These are phyloP conservation scores for Helarctos malayanus DNA, from an alignment of 2,797 vertebrate genomes.

Conservation along the genomic window DNA sequence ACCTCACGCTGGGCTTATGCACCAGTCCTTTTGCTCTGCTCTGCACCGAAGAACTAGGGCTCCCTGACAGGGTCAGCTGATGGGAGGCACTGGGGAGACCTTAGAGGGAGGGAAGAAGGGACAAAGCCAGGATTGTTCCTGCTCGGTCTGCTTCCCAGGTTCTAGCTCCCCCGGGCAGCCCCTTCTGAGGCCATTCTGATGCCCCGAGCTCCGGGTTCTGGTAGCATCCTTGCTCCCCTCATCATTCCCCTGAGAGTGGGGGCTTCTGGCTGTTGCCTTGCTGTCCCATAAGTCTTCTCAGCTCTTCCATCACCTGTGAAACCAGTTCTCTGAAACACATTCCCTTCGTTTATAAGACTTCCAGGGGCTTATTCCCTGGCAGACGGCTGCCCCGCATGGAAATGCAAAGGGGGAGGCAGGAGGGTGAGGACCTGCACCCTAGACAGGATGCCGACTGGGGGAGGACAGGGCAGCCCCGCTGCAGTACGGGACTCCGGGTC, in stretches of 20 bases:
- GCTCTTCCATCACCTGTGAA: not conserved
- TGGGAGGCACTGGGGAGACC: not conserved
- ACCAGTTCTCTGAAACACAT: not conserved
- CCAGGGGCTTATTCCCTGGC: too few relatives aligned
- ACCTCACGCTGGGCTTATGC: not conserved
- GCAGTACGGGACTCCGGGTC: not conserved
- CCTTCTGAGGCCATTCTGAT: not conserved
- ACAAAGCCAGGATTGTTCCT: not conserved
- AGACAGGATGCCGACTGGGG: not conserved
- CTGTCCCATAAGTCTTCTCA: not conserved
- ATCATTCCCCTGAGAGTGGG: not conserved
- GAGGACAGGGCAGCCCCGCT: not conserved
- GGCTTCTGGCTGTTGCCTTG: not conserved
- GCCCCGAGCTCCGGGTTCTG: rapidly evolving
- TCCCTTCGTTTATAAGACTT: not conserved
- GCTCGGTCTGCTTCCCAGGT: rapidly evolving
- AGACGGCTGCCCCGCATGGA: not conserved
- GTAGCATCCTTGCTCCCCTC: not conserved
- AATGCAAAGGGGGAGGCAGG: not conserved
- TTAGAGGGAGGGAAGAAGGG: too few relatives aligned
- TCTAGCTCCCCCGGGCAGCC: not conserved
- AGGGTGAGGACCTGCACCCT: not conserved
- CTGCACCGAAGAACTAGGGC: not conserved
- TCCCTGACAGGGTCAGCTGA: not conserved
- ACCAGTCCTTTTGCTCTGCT: too few relatives aligned